phyloP scores from a whole-genome alignment of 2,113 vertebrate genomes.

The Microtus pennsylvanicus region DNA sequence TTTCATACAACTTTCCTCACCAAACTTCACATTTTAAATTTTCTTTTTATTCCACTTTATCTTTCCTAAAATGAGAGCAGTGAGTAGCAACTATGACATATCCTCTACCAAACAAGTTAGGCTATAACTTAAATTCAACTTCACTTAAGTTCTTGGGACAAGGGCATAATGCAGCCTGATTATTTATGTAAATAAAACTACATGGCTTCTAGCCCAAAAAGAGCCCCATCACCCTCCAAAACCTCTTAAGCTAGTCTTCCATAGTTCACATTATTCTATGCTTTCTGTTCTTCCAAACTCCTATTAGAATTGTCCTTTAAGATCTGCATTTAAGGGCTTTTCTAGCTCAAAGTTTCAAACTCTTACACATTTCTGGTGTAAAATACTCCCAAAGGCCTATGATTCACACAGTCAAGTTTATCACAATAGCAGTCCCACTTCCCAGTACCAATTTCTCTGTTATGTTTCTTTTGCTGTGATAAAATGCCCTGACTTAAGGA shows the following conservation, averaged over 20 bases:
- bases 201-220: background rate
- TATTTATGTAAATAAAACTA: background rate
- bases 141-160: background rate
- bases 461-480: background rate
- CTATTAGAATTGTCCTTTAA: background rate
- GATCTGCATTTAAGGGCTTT: background rate
- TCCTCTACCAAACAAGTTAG: background rate
- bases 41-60: background rate
- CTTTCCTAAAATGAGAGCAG: background rate
- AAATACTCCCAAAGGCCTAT: background rate
- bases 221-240: background rate
- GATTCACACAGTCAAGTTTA: background rate
- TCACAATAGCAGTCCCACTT: background rate
- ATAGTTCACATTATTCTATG: background rate
- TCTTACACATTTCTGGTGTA: background rate
- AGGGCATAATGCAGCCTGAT: background rate
- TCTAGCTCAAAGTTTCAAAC: no score
- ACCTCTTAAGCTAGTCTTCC: no score
- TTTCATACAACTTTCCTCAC: background rate
- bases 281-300: background rate
- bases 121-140: background rate
- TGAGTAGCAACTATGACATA: background rate
- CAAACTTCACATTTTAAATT: background rate
- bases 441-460: background rate
- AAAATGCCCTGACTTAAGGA: background rate